phyloP scores from a whole-genome alignment of 2,113 vertebrate species.

The Coregonus clupeaformis region DNA sequence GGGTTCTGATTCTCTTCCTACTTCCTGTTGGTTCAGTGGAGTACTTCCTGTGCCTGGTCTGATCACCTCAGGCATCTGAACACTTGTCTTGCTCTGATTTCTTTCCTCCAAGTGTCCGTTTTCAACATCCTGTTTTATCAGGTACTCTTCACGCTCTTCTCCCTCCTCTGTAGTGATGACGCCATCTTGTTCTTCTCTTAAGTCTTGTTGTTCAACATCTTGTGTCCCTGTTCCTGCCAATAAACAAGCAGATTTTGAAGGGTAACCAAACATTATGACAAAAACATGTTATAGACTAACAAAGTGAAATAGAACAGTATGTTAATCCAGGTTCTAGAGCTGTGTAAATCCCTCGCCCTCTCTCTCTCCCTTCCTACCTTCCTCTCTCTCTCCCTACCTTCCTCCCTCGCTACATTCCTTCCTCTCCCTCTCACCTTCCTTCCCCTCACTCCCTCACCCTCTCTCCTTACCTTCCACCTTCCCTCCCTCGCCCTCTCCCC shows the following conservation, averaged over 20 bases:
- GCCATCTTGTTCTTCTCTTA: constrained; percentile 24
- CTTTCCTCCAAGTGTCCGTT: constrained; percentile 48
- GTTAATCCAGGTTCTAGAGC: background rate
- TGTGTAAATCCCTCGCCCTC: background rate
- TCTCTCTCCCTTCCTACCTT: no score
- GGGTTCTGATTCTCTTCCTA: constrained; percentile 17
- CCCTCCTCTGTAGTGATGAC: constrained; percentile 18
- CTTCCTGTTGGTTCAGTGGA: constrained; percentile 28
- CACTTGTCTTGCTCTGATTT: constrained; percentile 31
- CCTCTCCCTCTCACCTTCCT: no score
- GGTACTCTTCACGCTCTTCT: constrained; percentile 22
- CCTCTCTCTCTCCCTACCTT: no score
- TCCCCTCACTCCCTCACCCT: no score
- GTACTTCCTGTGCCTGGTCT: constrained; percentile 11
- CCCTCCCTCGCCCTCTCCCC: no score
- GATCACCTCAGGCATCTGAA: constrained; percentile 26
- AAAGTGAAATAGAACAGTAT: background rate
- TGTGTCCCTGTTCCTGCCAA: constrained; percentile 10
- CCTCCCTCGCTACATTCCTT: no score
- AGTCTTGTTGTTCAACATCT: constrained; percentile 15
- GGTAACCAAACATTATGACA: background rate
- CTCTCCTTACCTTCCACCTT: no score
- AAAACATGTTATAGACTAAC: background rate
- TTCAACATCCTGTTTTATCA: background rate
- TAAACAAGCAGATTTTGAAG: no score